Evolutionary conservation across 1,140 invertebrate species (phyloP).

Genomic region (Trachelipus rathkii): DNA sequence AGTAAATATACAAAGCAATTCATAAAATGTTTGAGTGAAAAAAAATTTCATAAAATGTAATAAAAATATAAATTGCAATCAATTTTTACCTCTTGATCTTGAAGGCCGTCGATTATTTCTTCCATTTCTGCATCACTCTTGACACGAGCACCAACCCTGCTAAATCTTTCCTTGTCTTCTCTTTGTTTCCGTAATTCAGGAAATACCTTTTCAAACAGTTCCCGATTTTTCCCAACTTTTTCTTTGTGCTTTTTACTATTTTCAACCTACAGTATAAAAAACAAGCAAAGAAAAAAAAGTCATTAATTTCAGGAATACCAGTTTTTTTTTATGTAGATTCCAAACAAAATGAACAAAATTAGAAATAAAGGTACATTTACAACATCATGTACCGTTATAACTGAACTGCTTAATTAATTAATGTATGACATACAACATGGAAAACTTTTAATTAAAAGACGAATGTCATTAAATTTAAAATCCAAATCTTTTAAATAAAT

Average conservation of each 20-base stretch:
- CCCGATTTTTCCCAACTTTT: constrained; percentile 85
- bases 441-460: too few relatives aligned
- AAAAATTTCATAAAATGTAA: neutral
- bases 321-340: constrained; percentile 42
- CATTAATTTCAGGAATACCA: constrained; percentile 25
- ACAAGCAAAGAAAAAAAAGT: neutral
- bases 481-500: too few relatives aligned
- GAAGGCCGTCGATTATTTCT: constrained; percentile 94
- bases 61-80: neutral
- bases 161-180: constrained; percentile 92
- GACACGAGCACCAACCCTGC: constrained; percentile 84
- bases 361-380: too few relatives aligned
- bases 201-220: constrained; percentile 95
- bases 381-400: too few relatives aligned
- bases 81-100: constrained; percentile 73
- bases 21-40: neutral
- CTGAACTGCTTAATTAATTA: too few relatives aligned
- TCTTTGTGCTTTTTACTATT: constrained; percentile 66
- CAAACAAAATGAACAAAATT: too few relatives aligned
- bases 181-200: constrained; percentile 92
- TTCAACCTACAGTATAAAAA: constrained; percentile 32
- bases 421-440: too few relatives aligned
- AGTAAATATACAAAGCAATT: too few relatives aligned
- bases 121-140: constrained; percentile 95
- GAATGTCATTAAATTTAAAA: too few relatives aligned